phyloP scores from a whole-genome alignment of 2,888 invertebrate species.

The Machimus atricapillus region DNA sequence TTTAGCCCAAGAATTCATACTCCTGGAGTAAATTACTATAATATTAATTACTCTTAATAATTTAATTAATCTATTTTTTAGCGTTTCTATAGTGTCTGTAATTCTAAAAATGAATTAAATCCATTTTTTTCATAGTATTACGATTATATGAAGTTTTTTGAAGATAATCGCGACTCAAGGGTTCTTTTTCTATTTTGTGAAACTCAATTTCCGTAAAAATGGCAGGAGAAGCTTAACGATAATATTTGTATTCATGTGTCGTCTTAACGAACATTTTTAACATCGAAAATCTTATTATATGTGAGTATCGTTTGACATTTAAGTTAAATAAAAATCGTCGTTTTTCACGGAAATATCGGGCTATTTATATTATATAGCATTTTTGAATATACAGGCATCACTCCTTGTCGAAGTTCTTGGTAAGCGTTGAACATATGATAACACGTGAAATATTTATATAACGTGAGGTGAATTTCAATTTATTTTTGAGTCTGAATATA shows the following conservation, averaged over 20 bases:
- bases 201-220: background rate
- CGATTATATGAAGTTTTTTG: background rate
- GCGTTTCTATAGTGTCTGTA: no score
- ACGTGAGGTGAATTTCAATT: background rate
- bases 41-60: no score
- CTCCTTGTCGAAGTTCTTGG: background rate
- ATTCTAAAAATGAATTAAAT: background rate
- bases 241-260: background rate
- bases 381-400: background rate
- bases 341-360: background rate
- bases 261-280: background rate
- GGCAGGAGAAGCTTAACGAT: background rate
- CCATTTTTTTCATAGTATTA: background rate
- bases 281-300: background rate
- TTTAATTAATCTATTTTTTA: no score
- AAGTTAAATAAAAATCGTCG: background rate
- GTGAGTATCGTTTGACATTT: background rate
- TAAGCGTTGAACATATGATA: background rate
- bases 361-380: background rate
- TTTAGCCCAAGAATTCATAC: no score
- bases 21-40: no score
- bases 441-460: background rate
- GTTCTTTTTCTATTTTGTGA: background rate
- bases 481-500: background rate
- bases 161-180: background rate